Evolutionary conservation across 2,888 invertebrate genomes (phyloP).

Genomic region (Sinodicranocentrus sp.): DNA sequence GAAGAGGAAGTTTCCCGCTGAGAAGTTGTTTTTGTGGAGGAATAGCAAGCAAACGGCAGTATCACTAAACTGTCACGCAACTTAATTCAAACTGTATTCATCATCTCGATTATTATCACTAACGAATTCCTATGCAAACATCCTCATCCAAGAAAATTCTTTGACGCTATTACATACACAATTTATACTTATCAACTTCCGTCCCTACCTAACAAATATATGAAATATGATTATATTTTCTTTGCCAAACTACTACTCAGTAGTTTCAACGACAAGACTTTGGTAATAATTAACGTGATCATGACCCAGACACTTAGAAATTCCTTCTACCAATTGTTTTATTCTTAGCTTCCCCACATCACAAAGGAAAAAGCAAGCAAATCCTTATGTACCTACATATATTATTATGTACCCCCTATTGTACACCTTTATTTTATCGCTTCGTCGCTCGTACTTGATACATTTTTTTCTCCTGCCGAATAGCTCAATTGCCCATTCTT

Average conservation of each 20-base stretch:
- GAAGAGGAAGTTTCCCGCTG: slow-evolving; percentile 39
- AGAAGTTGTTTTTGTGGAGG: slow-evolving; percentile 18
- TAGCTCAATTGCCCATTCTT: neutral
- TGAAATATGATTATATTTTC: no score
- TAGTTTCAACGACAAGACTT: no score
- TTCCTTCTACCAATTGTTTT: no score
- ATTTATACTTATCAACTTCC: no score
- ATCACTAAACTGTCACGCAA: slow-evolving; percentile 7
- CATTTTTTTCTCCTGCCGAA: neutral
- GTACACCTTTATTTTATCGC: neutral
- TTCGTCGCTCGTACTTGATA: neutral
- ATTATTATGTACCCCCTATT: no score
- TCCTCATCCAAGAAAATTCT: neutral
- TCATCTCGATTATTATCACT: neutral
- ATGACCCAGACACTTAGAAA: slow-evolving; percentile 7
- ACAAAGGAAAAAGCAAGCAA: neutral
- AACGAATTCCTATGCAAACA: neutral
- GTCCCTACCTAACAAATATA: no score
- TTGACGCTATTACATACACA: neutral
- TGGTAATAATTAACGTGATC: neutral
- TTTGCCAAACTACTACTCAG: no score
- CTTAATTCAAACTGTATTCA: neutral
- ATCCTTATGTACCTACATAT: no score
- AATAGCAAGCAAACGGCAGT: neutral
- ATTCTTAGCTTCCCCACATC: neutral